Evolutionary conservation across 2,113 vertebrate genomes (phyloP).

Genomic region (Lophura nycthemera): DNA sequence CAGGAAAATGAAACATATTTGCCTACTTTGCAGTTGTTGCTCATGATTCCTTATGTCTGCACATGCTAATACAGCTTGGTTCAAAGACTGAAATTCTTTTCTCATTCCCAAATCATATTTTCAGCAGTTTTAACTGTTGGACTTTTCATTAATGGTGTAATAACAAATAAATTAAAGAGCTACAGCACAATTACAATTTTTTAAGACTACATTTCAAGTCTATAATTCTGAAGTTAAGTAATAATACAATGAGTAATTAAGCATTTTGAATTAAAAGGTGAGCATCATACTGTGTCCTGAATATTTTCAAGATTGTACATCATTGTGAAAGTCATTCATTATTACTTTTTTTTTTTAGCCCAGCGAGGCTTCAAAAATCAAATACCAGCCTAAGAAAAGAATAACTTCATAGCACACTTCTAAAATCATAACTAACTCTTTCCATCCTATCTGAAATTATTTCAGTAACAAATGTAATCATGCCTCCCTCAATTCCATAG

Average conservation of each 20-base stretch:
- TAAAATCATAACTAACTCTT: not conserved
- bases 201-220: not conserved
- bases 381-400: not conserved
- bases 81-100: not conserved
- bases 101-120: not conserved
- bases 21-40: not conserved
- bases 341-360: not conserved
- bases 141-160: not conserved
- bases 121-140: not conserved
- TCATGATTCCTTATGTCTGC: not conserved
- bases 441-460: not conserved
- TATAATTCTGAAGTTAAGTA: not conserved
- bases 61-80: not conserved
- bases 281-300: not conserved
- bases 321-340: not conserved
- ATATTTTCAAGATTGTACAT: not conserved
- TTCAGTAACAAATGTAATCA: not conserved
- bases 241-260: constrained; percentile 28
- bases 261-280: constrained; percentile 21
- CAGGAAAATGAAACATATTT: not conserved
- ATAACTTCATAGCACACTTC: not conserved
- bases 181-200: not conserved
- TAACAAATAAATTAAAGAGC: not conserved
- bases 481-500: not conserved
- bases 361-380: not conserved